These are phyloP conservation scores for Drosophila parthenogenetica DNA, from an alignment of 2,888 invertebrate species.

Conservation along the genomic window DNA sequence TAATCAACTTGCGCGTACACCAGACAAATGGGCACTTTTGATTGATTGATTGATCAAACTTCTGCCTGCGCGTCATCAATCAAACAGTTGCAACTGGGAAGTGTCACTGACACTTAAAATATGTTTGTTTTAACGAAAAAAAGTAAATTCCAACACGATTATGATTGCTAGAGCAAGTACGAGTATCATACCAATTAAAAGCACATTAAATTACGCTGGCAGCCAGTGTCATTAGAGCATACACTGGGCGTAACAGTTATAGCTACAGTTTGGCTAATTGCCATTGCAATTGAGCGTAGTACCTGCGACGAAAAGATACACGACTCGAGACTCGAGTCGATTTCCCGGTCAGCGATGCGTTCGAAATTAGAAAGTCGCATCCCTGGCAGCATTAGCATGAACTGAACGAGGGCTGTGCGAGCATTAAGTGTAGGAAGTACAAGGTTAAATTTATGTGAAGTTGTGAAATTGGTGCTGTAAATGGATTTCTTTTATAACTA, in stretches of 20 bases:
- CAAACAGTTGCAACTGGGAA: slow-evolving; percentile 24
- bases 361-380: slow-evolving; percentile 34
- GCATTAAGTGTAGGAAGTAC: not conserved
- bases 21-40: slow-evolving; percentile 53
- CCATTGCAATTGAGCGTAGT: slow-evolving; percentile 61
- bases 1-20: slow-evolving; percentile 48
- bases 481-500: not conserved
- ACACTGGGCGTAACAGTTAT: not conserved
- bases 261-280: slow-evolving; percentile 59
- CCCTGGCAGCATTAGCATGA: slow-evolving; percentile 36
- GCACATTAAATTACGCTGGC: slow-evolving; percentile 50
- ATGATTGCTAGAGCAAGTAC: slow-evolving; percentile 3
- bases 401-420: slow-evolving; percentile 22
- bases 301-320: slow-evolving; percentile 50
- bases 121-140: slow-evolving; percentile 51
- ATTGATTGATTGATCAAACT: slow-evolving; percentile 57
- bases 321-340: not conserved
- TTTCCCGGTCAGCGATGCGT: slow-evolving; percentile 46
- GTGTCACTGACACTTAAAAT: slow-evolving; percentile 49
- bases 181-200: slow-evolving; percentile 60
- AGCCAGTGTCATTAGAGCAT: slow-evolving; percentile 11
- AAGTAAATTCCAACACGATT: not conserved
- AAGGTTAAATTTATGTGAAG: not conserved
- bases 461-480: not conserved
- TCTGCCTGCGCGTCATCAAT: slow-evolving; percentile 30